These are phyloP conservation scores for Clangula hyemalis DNA, from an alignment of 2,797 vertebrate species.

Conservation along the genomic window DNA sequence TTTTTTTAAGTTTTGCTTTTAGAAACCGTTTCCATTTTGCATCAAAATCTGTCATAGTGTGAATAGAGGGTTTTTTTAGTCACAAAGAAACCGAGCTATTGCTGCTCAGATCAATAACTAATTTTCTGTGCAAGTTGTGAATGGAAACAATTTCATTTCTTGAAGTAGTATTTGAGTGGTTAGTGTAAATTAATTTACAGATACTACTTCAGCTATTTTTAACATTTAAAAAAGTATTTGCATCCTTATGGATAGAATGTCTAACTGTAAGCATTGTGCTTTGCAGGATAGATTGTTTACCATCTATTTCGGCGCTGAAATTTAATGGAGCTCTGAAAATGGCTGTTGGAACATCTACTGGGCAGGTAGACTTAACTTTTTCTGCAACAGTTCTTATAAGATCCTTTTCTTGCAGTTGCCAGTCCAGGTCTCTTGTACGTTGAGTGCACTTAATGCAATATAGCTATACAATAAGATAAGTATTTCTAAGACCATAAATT, in stretches of 20 bases:
- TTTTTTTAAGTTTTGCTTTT: background rate
- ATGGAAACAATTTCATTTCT: background rate
- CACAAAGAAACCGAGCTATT: background rate
- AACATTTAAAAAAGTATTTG: background rate
- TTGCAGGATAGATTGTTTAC: constrained; percentile 89
- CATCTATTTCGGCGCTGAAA: constrained; percentile 89
- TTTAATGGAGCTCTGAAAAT: constrained; percentile 90
- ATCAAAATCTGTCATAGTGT: background rate
- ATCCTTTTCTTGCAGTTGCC: background rate
- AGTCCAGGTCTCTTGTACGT: background rate
- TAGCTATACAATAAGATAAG: background rate
- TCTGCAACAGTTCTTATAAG: background rate
- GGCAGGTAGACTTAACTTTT: constrained; percentile 84
- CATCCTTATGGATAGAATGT: background rate
- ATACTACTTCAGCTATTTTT: background rate
- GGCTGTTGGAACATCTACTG: constrained; percentile 94
- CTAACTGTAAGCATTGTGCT: constrained; percentile 13
- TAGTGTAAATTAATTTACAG: background rate
- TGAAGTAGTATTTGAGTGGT: background rate
- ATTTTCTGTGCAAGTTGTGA: background rate
- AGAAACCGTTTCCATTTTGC: background rate
- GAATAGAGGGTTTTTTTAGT: background rate
- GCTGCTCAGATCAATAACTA: background rate
- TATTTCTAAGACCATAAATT: background rate
- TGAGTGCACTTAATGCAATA: background rate